Evolutionary conservation across 1,140 invertebrate genomes (phyloP), one percentile per base, ranked within the genome.

Genomic region (Chionoecetes opilio): DNA sequence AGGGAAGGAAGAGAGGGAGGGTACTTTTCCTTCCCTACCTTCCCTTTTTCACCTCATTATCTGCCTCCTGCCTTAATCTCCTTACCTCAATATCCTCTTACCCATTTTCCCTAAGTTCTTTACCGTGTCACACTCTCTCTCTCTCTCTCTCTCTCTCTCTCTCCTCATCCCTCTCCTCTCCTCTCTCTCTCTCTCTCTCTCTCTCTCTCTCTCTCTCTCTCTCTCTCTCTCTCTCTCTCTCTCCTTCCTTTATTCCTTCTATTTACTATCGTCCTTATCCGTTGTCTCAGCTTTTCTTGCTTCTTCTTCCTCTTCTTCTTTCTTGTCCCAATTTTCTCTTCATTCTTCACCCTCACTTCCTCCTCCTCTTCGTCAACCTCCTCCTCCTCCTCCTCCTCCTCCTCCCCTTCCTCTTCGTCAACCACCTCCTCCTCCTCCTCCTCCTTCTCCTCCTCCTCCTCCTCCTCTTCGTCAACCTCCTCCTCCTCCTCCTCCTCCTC

Each of bases 261-360:
- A 53, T 17, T 53, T 53, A 17, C 11, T 17, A 1, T 53, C 11
- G 11, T 53, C 21, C 11, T 53, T 53, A 9, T 9, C 21, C 46
- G 0, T 17, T 46, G 5, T 53, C 0, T 53, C 21, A 9, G 2
- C 21, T 0, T 17, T 17, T 53, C 46, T 53, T 9, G 0, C 46
- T 53, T 53, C 21, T 53, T 17, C 46, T 53, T 17, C 21, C 38
- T 53, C 46, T 17, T 14, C 9, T 53, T 53, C 46, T 53, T 53
- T 91, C 94, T 90, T 82, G 89, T 93, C 95, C 93, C 93, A 86
- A 93, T 91, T 93, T 90, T 94, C 93, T 94, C 96, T 96, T 93
- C 96, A 93, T 94, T 93, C 93, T 93, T 94, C 93, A 91, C 37
- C 93, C 92, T 84, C 91, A 3, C 31, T 38, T 34, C 87, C 41